Percentiles rank a stretch among this genome's conserved stretches.
phyloP scores from a whole-genome alignment of 2,113 vertebrate genomes.

The Rousettus leschenaultii region DNA sequence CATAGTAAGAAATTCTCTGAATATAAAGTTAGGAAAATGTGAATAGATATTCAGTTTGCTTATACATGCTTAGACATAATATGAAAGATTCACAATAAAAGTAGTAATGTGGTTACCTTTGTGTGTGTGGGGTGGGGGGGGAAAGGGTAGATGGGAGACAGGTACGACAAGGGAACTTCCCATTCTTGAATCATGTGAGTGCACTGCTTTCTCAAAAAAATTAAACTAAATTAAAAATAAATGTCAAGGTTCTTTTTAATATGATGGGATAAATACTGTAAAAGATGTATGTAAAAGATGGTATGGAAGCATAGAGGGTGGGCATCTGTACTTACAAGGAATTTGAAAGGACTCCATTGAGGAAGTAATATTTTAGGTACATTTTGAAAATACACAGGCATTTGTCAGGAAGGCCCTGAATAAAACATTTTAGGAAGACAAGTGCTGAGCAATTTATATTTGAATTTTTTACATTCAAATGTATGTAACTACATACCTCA shows the following conservation, averaged over 20 bases:
- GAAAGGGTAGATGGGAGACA: background rate
- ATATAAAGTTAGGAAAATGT: slow-evolving; percentile 4
- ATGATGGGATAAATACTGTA: background rate
- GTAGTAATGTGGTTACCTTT: background rate
- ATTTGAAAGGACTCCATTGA: background rate
- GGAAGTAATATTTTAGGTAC: background rate
- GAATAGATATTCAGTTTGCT: background rate
- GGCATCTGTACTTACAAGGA: background rate
- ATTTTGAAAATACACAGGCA: background rate
- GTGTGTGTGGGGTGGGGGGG: background rate
- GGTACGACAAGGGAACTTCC: background rate
- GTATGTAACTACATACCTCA: background rate
- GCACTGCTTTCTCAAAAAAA: background rate
- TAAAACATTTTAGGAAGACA: background rate
- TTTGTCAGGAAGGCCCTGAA: background rate
- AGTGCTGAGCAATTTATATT: background rate
- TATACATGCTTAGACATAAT: background rate
- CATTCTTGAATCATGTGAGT: background rate
- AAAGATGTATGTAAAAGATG: background rate
- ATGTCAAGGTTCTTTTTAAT: background rate
- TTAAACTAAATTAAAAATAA: background rate
- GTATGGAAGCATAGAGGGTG: background rate
- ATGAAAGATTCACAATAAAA: background rate
- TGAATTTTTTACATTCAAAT: background rate
- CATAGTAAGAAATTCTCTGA: background rate